Evolutionary conservation across 2,113 vertebrate genomes (phyloP).

Genomic region (Oxyruncus cristatus): DNA sequence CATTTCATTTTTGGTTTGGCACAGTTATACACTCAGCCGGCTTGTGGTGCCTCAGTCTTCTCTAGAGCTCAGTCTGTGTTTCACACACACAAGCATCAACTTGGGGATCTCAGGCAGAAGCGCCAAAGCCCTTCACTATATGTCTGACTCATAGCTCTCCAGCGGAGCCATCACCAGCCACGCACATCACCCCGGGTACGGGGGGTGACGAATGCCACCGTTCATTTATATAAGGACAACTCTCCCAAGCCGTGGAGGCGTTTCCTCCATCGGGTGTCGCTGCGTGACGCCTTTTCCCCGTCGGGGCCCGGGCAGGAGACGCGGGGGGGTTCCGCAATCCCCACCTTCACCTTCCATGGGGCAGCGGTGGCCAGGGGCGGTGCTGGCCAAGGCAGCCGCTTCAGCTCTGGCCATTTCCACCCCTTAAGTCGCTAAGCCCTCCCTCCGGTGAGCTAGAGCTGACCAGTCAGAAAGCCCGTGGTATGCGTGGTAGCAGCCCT

Average conservation of each 20-base stretch:
- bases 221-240: accelerated
- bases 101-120: too few relatives aligned
- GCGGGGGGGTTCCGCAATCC: too few relatives aligned
- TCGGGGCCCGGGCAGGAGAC: not conserved
- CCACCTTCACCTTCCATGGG: too few relatives aligned
- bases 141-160: accelerated
- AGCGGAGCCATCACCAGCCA: not conserved
- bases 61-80: not conserved
- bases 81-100: accelerated
- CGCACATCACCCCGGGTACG: too few relatives aligned
- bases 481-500: accelerated
- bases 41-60: accelerated
- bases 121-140: not conserved
- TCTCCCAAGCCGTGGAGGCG: not conserved
- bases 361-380: not conserved
- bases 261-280: not conserved
- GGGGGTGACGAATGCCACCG: not conserved
- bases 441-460: accelerated
- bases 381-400: not conserved
- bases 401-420: accelerated
- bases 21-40: accelerated
- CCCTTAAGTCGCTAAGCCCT: accelerated
- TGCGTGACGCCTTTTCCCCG: not conserved
- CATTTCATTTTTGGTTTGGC: not conserved
- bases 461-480: accelerated